Percentiles rank a stretch among this genome's conserved stretches.
These are phyloP conservation scores for Chloroceryle inda DNA, from an alignment of 2,797 vertebrate genomes.

Conservation along the genomic window DNA sequence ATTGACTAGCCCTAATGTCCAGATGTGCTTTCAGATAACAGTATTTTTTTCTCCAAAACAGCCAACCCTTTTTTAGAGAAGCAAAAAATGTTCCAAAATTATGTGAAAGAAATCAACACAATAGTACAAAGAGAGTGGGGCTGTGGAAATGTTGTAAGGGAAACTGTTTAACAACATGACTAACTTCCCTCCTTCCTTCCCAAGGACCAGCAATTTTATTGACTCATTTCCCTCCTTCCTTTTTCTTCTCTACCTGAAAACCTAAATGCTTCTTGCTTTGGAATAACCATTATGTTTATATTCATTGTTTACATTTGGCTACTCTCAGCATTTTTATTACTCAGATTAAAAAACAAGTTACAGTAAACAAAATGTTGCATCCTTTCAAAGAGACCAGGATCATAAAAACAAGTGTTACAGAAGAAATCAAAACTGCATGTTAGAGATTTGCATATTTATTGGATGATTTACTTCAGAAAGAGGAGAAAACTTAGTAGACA, in stretches of 20 bases:
- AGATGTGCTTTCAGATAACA: not conserved
- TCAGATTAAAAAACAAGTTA: conserved; percentile 8
- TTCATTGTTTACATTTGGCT: conserved; percentile 42
- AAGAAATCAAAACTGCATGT: not conserved
- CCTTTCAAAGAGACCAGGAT: not conserved
- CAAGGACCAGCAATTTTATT: conserved; percentile 29
- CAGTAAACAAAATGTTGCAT: conserved; percentile 31
- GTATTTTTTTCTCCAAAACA: not conserved
- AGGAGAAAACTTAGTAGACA: not conserved
- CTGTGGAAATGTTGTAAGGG: conserved; percentile 30
- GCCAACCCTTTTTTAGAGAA: not conserved
- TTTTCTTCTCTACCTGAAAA: conserved; percentile 52
- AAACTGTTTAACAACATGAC: conserved; percentile 59
- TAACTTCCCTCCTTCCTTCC: conserved; percentile 74
- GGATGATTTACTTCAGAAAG: not conserved
- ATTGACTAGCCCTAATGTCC: not conserved
- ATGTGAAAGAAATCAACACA: conserved; percentile 26
- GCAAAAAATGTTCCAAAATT: conserved; percentile 1
- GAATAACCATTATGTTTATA: conserved; percentile 42
- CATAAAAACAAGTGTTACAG: not conserved
- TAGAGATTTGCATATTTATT: not conserved
- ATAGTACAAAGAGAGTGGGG: conserved; percentile 4
- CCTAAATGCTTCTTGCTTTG: conserved; percentile 10
- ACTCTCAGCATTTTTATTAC: not conserved
- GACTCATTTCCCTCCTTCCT: conserved; percentile 75